Base-by-base conservation (phyloP, 2,888 invertebrate species). In the Bimastos eiseni region DNA sequence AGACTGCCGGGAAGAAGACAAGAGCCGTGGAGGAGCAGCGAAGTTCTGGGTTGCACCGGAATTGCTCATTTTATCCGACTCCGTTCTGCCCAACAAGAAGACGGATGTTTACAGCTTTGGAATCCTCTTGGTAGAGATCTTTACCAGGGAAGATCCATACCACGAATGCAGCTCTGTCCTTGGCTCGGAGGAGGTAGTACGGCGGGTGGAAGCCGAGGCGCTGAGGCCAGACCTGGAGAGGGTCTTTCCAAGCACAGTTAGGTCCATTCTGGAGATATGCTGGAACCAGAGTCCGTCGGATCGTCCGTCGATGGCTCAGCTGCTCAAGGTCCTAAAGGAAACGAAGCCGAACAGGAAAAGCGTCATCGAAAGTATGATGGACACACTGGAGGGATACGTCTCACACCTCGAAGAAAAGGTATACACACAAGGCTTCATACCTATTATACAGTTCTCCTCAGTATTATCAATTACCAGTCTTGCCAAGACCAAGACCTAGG, bases 341-440 rank as follows among this genome's bases (percentile, higher is more conserved):
- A 90, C 90, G 13, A 0, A 93, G 93, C 88, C 93, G 92, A 21
- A 93, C 93, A 8, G 70, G 92, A 15, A 88, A 90, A 11, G 94
- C 21, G 92, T 95, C 49, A 89, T 95, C 55, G 95, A 95, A 91
- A 93, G 93, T 83, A 94, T 95, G 93, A 94, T 95, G 93, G 93
- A 93, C 36, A 93, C 94, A 13, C 93, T 95, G 92, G 94, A 95
- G 90, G 93, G 93, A 41, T 94, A 94, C 91, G 93, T 93, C 17
- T 83, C 89, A 13, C 93, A 93, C 55, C 92, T 94, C 83, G 94
- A 94, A 91, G 94, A 93, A 19, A 93, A 93, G 89, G 93, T 94
- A 37, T 91, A 93, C 30, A n/a, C n/a, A n/a, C n/a, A n/a, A n/a
- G n/a, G n/a, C n/a, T n/a, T n/a, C n/a, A n/a, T n/a, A n/a, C n/a